Conservation (phyloP, 2,888 invertebrate species). For the Drosophila yooni region DNA sequence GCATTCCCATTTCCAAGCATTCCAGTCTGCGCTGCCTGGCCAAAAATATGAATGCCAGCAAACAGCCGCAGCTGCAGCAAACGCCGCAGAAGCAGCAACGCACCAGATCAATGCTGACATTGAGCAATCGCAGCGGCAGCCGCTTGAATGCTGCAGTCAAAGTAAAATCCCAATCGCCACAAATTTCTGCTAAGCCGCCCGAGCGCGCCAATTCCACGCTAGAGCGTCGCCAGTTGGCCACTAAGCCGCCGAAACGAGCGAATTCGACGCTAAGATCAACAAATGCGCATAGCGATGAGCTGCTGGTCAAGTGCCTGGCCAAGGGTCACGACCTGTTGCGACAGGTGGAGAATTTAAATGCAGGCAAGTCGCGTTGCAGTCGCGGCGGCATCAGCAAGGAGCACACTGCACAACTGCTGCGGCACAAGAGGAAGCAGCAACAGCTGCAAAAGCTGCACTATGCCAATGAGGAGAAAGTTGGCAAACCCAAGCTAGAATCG, state of each 20-base stretch:
- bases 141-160: conserved; percentile 10
- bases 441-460: conserved; percentile 72
- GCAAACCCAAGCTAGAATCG: conserved; percentile 79
- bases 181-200: conserved; percentile 24
- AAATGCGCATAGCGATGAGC: conserved; percentile 76
- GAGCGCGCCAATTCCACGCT: conserved; percentile 69
- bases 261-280: conserved; percentile 48
- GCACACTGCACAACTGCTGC: conserved; percentile 39
- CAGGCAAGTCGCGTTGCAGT: conserved; percentile 27
- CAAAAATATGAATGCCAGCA: conserved; percentile 26
- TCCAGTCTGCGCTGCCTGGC: conserved; percentile 73
- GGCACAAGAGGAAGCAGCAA: conserved; percentile 59
- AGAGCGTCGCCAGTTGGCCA: conserved; percentile 47
- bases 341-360: conserved; percentile 82
- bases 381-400: conserved; percentile 63
- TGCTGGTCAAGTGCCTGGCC: conserved; percentile 84
- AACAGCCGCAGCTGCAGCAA: conserved; percentile 19
- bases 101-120: conserved; percentile 60
- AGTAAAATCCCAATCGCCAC: conserved; percentile 3
- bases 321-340: conserved; percentile 84
- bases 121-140: conserved; percentile 27
- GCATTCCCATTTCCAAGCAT: conserved; percentile 86
- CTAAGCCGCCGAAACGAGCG: conserved; percentile 50
- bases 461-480: conserved; percentile 82
- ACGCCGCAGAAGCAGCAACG: conserved; percentile 49